Evolutionary conservation across 2,113 vertebrate genomes (phyloP), one percentile per base, ranked within the genome.

Genomic region (Gopherus flavomarginatus): DNA sequence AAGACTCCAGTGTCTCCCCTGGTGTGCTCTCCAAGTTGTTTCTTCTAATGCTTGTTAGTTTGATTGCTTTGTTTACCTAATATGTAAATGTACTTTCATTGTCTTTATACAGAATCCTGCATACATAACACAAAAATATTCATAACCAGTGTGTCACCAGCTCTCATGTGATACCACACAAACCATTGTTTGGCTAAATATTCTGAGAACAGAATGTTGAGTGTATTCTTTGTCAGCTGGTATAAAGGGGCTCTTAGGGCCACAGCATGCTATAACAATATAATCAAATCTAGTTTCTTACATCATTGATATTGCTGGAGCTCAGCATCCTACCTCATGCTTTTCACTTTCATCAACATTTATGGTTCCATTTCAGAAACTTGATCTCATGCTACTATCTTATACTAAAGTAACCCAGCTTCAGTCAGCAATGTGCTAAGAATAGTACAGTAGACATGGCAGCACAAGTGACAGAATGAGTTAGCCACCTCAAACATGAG

Each of bases 331-430:
- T 81, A 35, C 57, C 83, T 75, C 47, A 81, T 90, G 53, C 86
- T 57, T 11, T 81, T 75, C 72, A 75, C 91, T 96, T 96, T 92
- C 57, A 53, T 26, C 53, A 78, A 50, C 78, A 62, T 89, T 59
- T 81, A 88, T 35, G 7, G 50, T 95, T 96, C 90, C 92, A 69
- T 89, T 84, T 97, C 88, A 75, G 69, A 75, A 75, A 42, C 38
- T 85, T 80, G n/a, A 92, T n/a, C 79, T 91, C 91, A 50, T 95
- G 95, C 53, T 94, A 79, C 79, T 17, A 91, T 84, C 95, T 95
- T 91, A 53, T 96, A 92, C 96, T 93, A 89, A 95, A 97, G 96
- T 97, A 97, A 95, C 95, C 94, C 93, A 91, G 93, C 90, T 97
- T 97, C 96, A 97, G 91, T 96, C 94, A 92, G 75, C 87, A 87